Conservation (phyloP, 2,797 vertebrate genomes). For the Bucorvus abyssinicus region DNA sequence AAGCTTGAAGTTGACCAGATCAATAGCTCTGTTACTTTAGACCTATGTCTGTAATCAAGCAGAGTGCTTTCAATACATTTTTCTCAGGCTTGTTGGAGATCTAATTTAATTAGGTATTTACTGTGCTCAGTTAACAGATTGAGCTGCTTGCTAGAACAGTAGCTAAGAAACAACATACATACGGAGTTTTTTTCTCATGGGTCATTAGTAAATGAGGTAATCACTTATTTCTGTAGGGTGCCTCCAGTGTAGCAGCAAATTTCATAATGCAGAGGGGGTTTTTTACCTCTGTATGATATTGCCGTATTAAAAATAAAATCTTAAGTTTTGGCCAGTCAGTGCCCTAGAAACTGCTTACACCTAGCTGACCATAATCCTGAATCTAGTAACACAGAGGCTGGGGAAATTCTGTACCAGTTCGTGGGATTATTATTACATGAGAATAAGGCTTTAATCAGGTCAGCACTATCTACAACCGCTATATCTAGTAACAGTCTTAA, state of each 20-base stretch:
- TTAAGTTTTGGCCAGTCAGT: not conserved
- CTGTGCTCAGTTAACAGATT: slow-evolving; percentile 70
- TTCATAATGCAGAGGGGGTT: not conserved
- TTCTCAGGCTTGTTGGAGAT: slow-evolving; percentile 69
- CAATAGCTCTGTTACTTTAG: slow-evolving; percentile 72
- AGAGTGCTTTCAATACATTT: slow-evolving; percentile 74
- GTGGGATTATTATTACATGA: not conserved
- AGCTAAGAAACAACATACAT: slow-evolving; percentile 54
- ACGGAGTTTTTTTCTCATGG: slow-evolving; percentile 52
- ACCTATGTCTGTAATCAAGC: slow-evolving; percentile 74
- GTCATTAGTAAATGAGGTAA: slow-evolving; percentile 69
- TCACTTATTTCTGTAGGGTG: slow-evolving; percentile 38
- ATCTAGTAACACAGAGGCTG: not conserved
- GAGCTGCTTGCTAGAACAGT: slow-evolving; percentile 54
- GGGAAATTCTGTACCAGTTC: not conserved
- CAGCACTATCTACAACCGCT: not conserved
- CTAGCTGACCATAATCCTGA: not conserved
- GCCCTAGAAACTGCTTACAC: not conserved
- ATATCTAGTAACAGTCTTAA: not conserved
- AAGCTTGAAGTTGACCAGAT: slow-evolving; percentile 69
- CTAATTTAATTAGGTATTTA: slow-evolving; percentile 80
- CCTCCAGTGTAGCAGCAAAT: slow-evolving; percentile 24
- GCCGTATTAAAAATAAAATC: not conserved
- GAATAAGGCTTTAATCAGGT: not conserved
- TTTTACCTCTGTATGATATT: slow-evolving; percentile 13